phyloP scores from a whole-genome alignment of 2,888 invertebrate species.

The Caenorhabditis sp. region DNA sequence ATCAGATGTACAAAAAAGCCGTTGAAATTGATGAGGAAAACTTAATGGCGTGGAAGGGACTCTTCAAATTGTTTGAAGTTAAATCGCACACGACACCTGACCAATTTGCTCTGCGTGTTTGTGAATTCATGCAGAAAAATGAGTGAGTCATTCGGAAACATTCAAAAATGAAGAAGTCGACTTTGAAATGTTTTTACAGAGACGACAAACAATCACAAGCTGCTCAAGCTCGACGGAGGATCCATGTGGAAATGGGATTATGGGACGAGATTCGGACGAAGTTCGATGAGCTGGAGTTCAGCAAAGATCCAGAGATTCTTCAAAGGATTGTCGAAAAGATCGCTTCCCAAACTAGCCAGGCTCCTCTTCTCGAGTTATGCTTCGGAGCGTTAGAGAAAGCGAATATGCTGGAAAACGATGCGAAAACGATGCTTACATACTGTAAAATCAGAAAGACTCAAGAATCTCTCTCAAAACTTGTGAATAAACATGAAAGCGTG shows the following conservation, averaged over 20 bases:
- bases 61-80: constrained; percentile 67
- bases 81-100: constrained; percentile 37
- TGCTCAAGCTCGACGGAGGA: constrained; percentile 9
- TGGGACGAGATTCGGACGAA: constrained; percentile 37
- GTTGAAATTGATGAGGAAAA: constrained; percentile 58
- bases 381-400: background rate
- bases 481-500: background rate
- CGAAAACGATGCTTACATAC: constrained; percentile 1
- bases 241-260: constrained; percentile 40
- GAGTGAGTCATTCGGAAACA: constrained; percentile 25
- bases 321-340: background rate
- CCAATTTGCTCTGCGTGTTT: constrained; percentile 53
- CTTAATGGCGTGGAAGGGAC: constrained; percentile 67
- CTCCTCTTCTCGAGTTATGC: background rate
- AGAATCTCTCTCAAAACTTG: background rate
- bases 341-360: background rate
- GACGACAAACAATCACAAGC: constrained; percentile 32
- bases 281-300: constrained; percentile 17
- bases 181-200: constrained; percentile 10
- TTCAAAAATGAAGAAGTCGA: background rate
- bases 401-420: constrained; percentile 12
- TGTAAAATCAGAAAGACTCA: constrained; percentile 16
- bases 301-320: constrained; percentile 6
- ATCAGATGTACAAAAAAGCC: constrained; percentile 64
- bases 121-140: constrained; percentile 62